Evolutionary conservation across 64 coral and sea anemone species (phyloP), one percentile per base, ranked within the genome.

Genomic region (Pocillopora verrucosa): DNA sequence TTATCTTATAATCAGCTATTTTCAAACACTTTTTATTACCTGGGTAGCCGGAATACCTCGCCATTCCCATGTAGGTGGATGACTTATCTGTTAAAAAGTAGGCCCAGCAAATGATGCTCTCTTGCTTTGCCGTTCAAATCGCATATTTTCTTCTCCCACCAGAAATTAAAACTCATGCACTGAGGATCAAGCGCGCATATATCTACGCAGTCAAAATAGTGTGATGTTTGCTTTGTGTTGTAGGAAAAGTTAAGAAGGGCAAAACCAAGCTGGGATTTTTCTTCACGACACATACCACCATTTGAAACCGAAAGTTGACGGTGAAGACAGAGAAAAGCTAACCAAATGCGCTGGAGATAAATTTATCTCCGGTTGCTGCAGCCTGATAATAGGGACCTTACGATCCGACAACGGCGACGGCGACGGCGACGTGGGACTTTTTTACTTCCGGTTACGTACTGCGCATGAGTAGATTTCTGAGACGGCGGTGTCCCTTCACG

Each of bases 41-140:
- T 70, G 67, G 67, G 20, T 77, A 22, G 19, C 75, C 75, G 19
- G 75, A 17, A 20, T 57, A 16, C 56, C 41, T 77, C 16, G 36
- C 75, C 75, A 77, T 77, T 56, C 41, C 75, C 75, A 77, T 77
- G 75, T 77, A 77, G 0, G 35, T 45, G 4, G 75, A 77, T 20
- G 38, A 45, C 10, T 37, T 16, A 45, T 56, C 75, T 19, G 16
- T 20, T 19, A 77, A 16, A 38, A 56, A 77, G 56, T 14, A 77
- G 7, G 75, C 7, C 6, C 0, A 5, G 2, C 36, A 77, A 20
- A 36, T 77, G n/a, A 16, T 77, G 36, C 16, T 56, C 67, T 24
- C 67, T 45, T 14, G 38, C 75, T 11, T 77, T 77, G 6, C 14
- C 10, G 75, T 77, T 77, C 14, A 77, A 77, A 77, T 56, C 75